Percentiles rank a stretch among this genome's conserved stretches.
Evolutionary conservation across 2,113 vertebrate genomes (phyloP).

Genomic region (Percopsis transmontana): DNA sequence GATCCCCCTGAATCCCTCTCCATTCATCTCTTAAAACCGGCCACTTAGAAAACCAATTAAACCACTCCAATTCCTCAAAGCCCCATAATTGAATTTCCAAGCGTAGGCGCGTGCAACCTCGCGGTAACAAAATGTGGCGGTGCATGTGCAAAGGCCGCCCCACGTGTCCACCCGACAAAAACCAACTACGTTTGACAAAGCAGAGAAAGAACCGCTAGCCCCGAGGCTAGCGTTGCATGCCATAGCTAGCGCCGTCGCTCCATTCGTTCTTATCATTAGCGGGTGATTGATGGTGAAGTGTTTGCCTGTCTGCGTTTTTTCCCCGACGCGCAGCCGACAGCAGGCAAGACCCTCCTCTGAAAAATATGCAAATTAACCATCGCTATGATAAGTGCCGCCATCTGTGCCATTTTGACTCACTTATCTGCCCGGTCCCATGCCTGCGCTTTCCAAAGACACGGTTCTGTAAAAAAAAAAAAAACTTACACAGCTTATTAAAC

Average conservation of each 20-base stretch:
- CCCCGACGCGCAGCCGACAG: constrained; percentile 14
- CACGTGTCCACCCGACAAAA: constrained; percentile 19
- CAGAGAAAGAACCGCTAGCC: constrained; percentile 30
- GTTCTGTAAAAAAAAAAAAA: constrained; percentile 56
- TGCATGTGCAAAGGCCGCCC: not conserved
- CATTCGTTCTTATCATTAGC: constrained; percentile 60
- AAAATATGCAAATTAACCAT: constrained; percentile 69
- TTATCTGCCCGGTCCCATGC: constrained; percentile 51
- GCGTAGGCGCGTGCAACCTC: not conserved
- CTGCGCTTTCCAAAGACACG: constrained; percentile 44
- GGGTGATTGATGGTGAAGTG: constrained; percentile 73
- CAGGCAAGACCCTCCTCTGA: constrained; percentile 28
- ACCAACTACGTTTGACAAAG: constrained; percentile 44
- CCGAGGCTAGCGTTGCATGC: constrained; percentile 8
- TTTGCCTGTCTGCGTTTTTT: constrained; percentile 42
- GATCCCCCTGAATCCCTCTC: constrained; percentile 60
- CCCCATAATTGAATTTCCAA: constrained; percentile 76
- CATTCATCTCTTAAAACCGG: constrained; percentile 74
- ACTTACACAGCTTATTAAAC: constrained; percentile 47
- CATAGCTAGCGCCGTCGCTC: constrained; percentile 23
- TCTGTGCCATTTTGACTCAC: constrained; percentile 64
- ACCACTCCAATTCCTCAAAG: constrained; percentile 76
- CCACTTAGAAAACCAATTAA: constrained; percentile 82
- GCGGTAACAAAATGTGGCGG: not conserved
- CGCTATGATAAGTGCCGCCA: constrained; percentile 62